Percentiles rank a stretch among this genome's conserved stretches.
Conservation (phyloP, 37 sponge, comb jelly and placozoan genomes). For the Beroe forskalii region DNA sequence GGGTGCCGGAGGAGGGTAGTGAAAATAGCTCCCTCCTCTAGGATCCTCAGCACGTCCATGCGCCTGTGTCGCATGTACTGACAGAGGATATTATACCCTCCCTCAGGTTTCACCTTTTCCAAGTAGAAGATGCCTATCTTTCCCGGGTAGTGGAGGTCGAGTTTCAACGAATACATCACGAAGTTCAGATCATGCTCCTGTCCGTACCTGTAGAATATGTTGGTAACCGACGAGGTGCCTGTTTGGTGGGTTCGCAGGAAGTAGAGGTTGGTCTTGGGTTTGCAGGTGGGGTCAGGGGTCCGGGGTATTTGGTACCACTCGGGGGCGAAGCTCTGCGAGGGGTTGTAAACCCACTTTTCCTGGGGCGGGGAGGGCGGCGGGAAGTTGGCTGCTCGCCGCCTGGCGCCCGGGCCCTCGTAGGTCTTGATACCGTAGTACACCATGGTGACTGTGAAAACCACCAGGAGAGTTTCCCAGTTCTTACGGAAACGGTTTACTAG, state of each 20-base stretch:
- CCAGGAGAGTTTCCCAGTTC: not conserved
- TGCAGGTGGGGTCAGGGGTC: not conserved
- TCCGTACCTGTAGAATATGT: slow-evolving; percentile 50
- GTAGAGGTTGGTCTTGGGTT: not conserved
- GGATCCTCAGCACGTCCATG: slow-evolving; percentile 9
- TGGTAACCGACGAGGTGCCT: slow-evolving; percentile 37
- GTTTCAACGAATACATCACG: slow-evolving; percentile 37
- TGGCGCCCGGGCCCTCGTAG: not conserved
- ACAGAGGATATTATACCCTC: slow-evolving; percentile 13
- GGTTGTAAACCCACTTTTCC: not conserved
- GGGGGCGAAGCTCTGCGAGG: not conserved
- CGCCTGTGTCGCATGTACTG: slow-evolving; percentile 3
- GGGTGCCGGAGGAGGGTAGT: slow-evolving; percentile 41
- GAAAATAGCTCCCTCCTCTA: not conserved
- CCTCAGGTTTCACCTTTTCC: slow-evolving; percentile 11
- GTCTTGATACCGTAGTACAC: not conserved
- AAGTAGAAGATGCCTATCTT: not conserved
- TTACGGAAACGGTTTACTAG: not conserved
- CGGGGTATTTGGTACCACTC: slow-evolving; percentile 1
- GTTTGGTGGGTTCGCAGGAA: slow-evolving; percentile 46
- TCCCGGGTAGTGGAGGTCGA: slow-evolving; percentile 29
- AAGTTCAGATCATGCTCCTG: slow-evolving; percentile 29
- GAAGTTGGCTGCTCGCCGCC: not conserved
- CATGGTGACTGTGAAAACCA: not conserved
- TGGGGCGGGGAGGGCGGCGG: not conserved